Base-by-base conservation (phyloP, 2,797 vertebrate species). In the Schizopygopsis malacanthus region DNA sequence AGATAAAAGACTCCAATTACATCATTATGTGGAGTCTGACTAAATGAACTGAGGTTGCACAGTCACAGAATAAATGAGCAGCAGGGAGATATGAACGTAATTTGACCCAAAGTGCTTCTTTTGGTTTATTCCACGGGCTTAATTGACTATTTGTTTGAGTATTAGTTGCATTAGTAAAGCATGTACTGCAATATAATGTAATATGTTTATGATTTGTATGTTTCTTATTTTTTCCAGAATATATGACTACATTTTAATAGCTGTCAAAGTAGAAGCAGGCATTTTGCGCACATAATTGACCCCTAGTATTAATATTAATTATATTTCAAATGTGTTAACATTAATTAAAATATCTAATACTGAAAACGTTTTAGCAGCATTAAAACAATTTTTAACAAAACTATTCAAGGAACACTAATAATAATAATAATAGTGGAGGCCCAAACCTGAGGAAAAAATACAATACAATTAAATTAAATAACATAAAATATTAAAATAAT, bases 41-140 rank as follows among this genome's bases (percentile, higher is more conserved):
- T 69, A 47, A 79, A 84, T 79, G 7, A 72, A 71, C 45, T 79
- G 56, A 86, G 77, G 52, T 65, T 67, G 47, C 28, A 72, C 67
- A 81, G 81, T 75, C 47, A 52, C 45, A 43, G 54, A 69, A 41
- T 69, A 79, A 87, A 87, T 84, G 67, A 84, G 75, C 81, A 84
- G 81, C 71, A 75, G 16, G 63, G 43, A 65, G 43, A 16, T 65
- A 20, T 0, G 28, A 37, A 25, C 47, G 83, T 81, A 81, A 85
- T 71, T 79, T 80, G 47, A 79, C 72, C 71, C 63, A 76, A 85
- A 69, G 63, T 70, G 63, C 16, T 33, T 59, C 63, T 78, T 84
- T 79, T 77, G 78, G 77, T 73, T 69, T 81, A 81, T 33, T 59
- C 67, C 71, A 52, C 3, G 11, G 18, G 52, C 84, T 79, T 56